Conservation (phyloP, 2,888 invertebrate genomes). For the Cordilura impudica region DNA sequence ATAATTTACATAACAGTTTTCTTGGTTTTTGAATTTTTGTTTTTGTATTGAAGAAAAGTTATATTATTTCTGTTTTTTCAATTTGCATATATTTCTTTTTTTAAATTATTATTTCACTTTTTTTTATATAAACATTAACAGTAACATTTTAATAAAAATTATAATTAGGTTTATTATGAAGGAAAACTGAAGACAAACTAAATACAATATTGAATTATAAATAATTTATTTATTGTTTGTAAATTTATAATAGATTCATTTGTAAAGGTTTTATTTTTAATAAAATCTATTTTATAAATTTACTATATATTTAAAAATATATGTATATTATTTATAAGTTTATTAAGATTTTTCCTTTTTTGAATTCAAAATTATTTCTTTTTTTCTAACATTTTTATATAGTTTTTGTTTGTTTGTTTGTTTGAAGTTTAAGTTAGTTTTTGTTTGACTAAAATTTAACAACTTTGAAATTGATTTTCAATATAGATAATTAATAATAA, state of each 20-base stretch:
- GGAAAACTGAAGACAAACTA: conserved; percentile 5
- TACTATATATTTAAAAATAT: neutral
- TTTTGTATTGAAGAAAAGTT: conserved; percentile 64
- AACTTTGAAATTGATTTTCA: conserved; percentile 60
- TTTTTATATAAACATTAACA: conserved; percentile 44
- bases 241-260: neutral
- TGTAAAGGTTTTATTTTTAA: no score
- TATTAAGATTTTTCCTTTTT: neutral
- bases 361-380: neutral
- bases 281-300: neutral
- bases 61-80: conserved; percentile 35
- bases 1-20: conserved; percentile 73
- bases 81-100: no score
- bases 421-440: conserved; percentile 24
- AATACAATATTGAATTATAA: neutral
- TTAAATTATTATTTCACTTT: conserved; percentile 29
- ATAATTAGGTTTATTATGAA: conserved; percentile 12
- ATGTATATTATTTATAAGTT: neutral
- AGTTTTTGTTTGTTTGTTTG: conserved; percentile 20
- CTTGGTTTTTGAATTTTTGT: no score
- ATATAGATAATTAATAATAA: conserved; percentile 61
- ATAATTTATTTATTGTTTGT: neutral
- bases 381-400: conserved; percentile 47
- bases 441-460: conserved; percentile 60
- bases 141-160: conserved; percentile 55